phyloP scores from a whole-genome alignment of 2,888 invertebrate species.

The Ganaspis brasiliensis region DNA sequence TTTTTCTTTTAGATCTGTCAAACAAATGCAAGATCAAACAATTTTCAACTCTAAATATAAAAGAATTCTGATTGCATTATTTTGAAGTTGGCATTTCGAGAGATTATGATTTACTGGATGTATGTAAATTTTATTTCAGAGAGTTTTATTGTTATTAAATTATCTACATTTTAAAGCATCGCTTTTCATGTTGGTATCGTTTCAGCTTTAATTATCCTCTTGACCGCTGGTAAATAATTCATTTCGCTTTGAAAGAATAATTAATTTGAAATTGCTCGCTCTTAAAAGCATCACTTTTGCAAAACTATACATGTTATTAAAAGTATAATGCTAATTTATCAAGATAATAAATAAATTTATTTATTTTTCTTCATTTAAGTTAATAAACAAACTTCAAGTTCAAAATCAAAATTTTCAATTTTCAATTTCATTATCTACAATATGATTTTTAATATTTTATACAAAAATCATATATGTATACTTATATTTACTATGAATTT shows the following conservation, averaged over 20 bases:
- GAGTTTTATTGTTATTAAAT: not conserved
- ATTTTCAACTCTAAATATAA: no score
- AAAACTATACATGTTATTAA: not conserved
- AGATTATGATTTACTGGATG: not conserved
- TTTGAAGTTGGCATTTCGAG: not conserved
- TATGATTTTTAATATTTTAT: no score
- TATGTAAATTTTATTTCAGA: not conserved
- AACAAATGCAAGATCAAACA: not conserved
- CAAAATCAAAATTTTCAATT: no score
- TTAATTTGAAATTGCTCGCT: conserved; percentile 24
- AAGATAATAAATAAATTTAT: no score
- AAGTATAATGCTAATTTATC: not conserved
- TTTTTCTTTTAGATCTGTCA: not conserved
- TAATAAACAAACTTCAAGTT: no score
- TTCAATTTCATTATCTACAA: no score
- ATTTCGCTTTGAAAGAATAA: conserved; percentile 14
- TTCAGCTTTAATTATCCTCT: conserved; percentile 23
- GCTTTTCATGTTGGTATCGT: conserved; percentile 13
- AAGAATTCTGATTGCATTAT: no score
- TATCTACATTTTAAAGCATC: not conserved
- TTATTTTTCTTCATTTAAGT: no score
- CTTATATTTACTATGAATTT: no score
- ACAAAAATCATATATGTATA: no score
- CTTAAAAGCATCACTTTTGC: conserved; percentile 28
- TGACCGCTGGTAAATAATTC: conserved; percentile 11